Evolutionary conservation across 1,140 invertebrate species (phyloP).

Genomic region (Apocrypta bakeri): DNA sequence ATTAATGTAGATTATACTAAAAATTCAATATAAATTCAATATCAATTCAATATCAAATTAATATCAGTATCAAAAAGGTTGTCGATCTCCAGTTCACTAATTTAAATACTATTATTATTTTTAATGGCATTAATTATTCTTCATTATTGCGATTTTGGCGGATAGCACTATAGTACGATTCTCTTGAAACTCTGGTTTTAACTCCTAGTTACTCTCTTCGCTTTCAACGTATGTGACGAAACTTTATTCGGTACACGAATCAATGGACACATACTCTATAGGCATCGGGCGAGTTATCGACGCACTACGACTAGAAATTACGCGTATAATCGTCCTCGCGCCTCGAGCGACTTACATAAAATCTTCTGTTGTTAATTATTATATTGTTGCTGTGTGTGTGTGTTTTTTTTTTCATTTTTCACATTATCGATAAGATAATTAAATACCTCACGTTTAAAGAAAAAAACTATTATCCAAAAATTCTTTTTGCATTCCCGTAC

Average conservation of each 20-base stretch:
- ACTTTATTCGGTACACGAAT: not conserved
- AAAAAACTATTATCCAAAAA: constrained; percentile 49
- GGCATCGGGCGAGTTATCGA: constrained; percentile 50
- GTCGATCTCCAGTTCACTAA: constrained; percentile 29
- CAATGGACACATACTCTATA: constrained; percentile 26
- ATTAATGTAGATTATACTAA: not conserved
- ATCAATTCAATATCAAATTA: not conserved
- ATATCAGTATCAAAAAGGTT: constrained; percentile 29
- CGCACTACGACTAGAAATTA: constrained; percentile 51
- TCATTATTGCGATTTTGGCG: constrained; percentile 3
- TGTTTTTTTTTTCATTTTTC: constrained; percentile 1
- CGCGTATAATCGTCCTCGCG: constrained; percentile 44
- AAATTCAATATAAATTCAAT: not conserved
- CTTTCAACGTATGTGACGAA: not conserved
- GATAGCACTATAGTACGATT: not conserved
- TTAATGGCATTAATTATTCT: constrained; percentile 24
- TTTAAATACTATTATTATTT: constrained; percentile 19
- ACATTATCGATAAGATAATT: constrained; percentile 22
- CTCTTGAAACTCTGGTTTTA: constrained; percentile 15
- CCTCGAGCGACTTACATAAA: constrained; percentile 51
- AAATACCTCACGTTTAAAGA: not conserved
- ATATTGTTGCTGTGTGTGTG: too few species aligned
- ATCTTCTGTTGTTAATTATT: constrained; percentile 32
- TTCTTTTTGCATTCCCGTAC: constrained; percentile 41
- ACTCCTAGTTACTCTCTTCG: not conserved